Conservation (phyloP, 2,888 invertebrate species). For the Chrysolina americana region DNA sequence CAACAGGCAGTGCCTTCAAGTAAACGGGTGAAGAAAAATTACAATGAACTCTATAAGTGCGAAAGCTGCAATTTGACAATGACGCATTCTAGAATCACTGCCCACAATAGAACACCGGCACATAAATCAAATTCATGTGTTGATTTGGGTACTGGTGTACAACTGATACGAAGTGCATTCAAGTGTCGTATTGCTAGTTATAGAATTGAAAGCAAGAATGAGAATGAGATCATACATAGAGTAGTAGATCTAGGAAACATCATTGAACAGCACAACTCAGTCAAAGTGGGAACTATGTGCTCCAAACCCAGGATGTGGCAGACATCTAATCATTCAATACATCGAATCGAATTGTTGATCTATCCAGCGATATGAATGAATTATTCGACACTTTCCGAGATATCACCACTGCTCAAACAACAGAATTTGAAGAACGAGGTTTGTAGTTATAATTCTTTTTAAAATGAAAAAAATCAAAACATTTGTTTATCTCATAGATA, state of each 20-base stretch:
- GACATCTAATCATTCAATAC: constrained; percentile 18
- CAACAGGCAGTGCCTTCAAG: too few relatives aligned
- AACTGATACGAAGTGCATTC: neutral
- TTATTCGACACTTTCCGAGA: neutral
- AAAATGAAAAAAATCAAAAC: neutral
- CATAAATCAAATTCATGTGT: neutral
- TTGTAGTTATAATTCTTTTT: neutral
- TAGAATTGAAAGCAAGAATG: neutral
- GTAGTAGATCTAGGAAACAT: neutral
- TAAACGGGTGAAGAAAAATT: too few relatives aligned
- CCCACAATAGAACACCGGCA: neutral
- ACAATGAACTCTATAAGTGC: too few relatives aligned
- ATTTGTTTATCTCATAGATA: neutral
- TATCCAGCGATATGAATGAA: neutral
- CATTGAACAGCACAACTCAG: neutral
- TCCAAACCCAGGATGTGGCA: constrained; percentile 11
- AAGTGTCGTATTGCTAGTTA: neutral
- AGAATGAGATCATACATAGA: neutral
- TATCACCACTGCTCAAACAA: neutral
- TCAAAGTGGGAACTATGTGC: constrained; percentile 20
- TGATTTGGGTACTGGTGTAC: neutral
- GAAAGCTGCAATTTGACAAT: too few relatives aligned
- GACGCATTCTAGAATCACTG: neutral
- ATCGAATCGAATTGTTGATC: neutral
- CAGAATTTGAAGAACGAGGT: neutral